phyloP scores from a whole-genome alignment of 1,140 invertebrate species.

The Armadillidium nasatum region DNA sequence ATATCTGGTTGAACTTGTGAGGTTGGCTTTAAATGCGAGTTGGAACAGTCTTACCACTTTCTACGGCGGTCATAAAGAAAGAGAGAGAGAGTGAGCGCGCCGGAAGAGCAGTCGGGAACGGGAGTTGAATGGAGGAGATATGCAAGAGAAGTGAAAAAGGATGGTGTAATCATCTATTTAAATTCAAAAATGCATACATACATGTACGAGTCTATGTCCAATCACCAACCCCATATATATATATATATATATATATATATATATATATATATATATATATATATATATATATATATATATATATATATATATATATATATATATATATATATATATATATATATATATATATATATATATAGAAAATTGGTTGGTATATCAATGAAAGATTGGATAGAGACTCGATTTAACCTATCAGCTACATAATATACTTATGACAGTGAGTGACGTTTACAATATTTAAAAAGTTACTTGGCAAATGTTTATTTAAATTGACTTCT shows the following conservation, averaged over 20 bases:
- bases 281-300: neutral
- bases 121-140: neutral
- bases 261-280: neutral
- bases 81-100: neutral
- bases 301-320: conserved; percentile 19
- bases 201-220: neutral
- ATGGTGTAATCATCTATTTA: neutral
- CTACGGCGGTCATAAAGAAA: conserved; percentile 2
- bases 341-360: neutral
- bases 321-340: conserved; percentile 18
- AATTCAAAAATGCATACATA: neutral
- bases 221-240: neutral
- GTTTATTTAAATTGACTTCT: no score
- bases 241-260: neutral
- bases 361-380: no score
- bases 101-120: neutral
- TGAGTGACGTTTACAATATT: no score
- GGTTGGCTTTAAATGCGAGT: neutral
- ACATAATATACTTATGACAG: no score
- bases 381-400: no score
- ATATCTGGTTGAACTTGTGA: neutral
- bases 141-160: conserved; percentile 9
- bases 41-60: conserved; percentile 4
- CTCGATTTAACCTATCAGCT: no score
- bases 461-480: no score